phyloP scores from a whole-genome alignment of 2,797 vertebrate genomes.

The Lycodopsis pacificus region DNA sequence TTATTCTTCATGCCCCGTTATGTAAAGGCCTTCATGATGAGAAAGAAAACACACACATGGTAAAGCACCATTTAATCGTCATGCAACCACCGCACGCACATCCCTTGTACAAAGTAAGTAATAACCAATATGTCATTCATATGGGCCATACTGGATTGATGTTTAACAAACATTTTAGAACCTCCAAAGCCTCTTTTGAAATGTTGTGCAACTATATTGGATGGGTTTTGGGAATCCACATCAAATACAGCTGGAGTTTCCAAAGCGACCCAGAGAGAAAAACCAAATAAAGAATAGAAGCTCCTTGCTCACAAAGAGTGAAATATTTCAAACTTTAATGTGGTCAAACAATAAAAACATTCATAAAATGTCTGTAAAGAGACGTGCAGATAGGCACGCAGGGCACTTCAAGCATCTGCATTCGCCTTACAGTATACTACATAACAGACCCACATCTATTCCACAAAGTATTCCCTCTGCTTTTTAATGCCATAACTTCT shows the following conservation, averaged over 20 bases:
- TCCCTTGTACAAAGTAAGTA: neutral
- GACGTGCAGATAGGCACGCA: neutral
- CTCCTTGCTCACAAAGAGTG: neutral
- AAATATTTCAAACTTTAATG: conserved; percentile 23
- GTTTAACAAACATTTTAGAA: conserved; percentile 26
- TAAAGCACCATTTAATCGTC: neutral
- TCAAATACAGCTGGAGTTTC: conserved; percentile 1
- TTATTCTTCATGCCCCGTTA: neutral
- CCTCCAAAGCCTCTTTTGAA: conserved; percentile 4
- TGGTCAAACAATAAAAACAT: neutral
- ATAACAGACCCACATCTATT: conserved; percentile 15
- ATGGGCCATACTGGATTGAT: conserved; percentile 4
- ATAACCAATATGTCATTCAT: neutral
- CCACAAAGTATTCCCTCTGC: conserved; percentile 26
- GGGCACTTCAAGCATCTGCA: neutral
- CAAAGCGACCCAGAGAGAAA: neutral
- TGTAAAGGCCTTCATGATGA: neutral
- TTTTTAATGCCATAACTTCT: conserved; percentile 37
- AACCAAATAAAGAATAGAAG: conserved; percentile 6
- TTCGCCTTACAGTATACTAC: neutral
- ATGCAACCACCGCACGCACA: neutral
- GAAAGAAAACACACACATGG: neutral
- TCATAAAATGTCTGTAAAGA: neutral
- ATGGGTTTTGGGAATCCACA: conserved; percentile 6
- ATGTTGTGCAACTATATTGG: neutral